Evolutionary conservation across 2,113 vertebrate species (phyloP), one percentile per base, ranked within the genome.

Genomic region (Crocuta crocuta): DNA sequence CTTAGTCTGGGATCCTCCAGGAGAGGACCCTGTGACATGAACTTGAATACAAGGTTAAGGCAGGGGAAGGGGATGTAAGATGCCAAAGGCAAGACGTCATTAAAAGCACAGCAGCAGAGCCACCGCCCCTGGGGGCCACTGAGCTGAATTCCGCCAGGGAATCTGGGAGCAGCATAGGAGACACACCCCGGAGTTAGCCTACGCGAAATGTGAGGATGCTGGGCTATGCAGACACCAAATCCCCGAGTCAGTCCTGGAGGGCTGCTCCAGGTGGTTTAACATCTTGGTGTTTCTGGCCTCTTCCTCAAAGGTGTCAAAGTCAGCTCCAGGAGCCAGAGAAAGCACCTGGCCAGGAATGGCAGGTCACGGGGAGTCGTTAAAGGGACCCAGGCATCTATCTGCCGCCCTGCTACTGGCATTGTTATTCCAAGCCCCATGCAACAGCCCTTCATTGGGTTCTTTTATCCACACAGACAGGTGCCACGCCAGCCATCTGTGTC

Each of bases 141-240:
- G 43, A 43, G 28, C n/a, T 82, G 24, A 26, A 24, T 23, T 43
- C 28, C 2, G 0, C 61, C 9, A 2, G 61, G 86, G 48, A 83
- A 16, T 35, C 5, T 4, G 63, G 35, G n/a, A 39, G 43, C 66
- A 45, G 16, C 2, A 4, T 0, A 66, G 65, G 16, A 19, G 10
- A 53, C 1, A 0, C 5, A 5, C 24, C 53, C 35, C n/a, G 12
- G 19, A n/a, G 12, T 28, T 28, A 55, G 55, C 21, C 12, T 3
- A 19, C 21, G 0, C 0, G 0, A 26, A 8, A 4, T 19, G 13
- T 0, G 24, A 82, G 35, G 43, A 31, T 12, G 45, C 61, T 35
- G 15, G 17, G 63, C 35, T 33, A 5, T 0, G 53, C 8, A 31
- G 7, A 39, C 1, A 7, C 48, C 79, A 6, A 28, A 17, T 66